These are phyloP conservation scores for Pelusios castaneus DNA, from an alignment of 2,113 vertebrate species.

Conservation along the genomic window DNA sequence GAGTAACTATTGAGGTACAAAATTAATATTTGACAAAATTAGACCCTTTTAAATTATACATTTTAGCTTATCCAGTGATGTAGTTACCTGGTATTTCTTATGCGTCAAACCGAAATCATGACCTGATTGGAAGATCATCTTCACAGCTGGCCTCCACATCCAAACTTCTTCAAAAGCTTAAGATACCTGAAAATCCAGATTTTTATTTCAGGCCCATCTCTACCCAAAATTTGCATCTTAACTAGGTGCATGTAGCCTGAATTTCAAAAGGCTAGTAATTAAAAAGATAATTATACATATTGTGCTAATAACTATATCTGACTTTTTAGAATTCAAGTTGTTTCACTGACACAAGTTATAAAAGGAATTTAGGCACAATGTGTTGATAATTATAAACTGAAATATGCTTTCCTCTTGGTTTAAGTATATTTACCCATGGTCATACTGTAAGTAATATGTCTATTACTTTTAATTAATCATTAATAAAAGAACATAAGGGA, in stretches of 20 bases:
- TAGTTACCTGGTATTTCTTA: background rate
- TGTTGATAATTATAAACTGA: background rate
- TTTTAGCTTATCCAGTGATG: background rate
- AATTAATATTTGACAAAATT: background rate
- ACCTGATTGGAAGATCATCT: background rate
- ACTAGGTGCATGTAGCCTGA: background rate
- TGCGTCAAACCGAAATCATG: background rate
- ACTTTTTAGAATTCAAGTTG: background rate
- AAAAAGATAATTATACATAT: background rate
- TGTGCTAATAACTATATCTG: background rate
- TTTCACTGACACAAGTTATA: background rate
- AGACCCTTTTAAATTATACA: background rate
- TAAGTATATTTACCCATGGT: background rate
- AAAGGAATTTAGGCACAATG: background rate
- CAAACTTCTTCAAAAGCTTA: background rate
- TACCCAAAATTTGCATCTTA: background rate
- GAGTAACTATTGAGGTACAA: background rate
- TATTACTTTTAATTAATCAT: background rate
- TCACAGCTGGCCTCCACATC: background rate
- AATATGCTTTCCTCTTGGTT: background rate
- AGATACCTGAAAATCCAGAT: background rate
- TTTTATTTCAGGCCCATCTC: background rate
- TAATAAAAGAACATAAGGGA: background rate
- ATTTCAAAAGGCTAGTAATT: background rate
- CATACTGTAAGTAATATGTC: accelerated